Conservation (phyloP, 2,113 vertebrate genomes). For the Neodon shergylaensis region DNA sequence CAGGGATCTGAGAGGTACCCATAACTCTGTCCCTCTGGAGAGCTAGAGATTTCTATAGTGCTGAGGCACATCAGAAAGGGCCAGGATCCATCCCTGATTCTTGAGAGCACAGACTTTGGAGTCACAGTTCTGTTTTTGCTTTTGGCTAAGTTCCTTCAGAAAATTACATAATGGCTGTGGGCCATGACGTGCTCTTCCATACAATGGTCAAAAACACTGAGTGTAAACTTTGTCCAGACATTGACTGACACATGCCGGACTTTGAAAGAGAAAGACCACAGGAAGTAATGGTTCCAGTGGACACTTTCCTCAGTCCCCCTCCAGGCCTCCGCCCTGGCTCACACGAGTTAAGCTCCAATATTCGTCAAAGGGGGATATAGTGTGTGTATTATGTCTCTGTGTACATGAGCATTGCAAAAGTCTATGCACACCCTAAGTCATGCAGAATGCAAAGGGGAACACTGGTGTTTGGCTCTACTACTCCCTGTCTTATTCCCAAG, state of each 20-base stretch:
- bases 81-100: not conserved
- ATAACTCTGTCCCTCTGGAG: not conserved
- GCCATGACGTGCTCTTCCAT: not conserved
- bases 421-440: not conserved
- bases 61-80: not conserved
- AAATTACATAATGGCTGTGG: not conserved
- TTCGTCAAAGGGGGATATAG: not conserved
- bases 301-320: no score
- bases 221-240: no score
- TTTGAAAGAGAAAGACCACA: not conserved
- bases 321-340: not conserved
- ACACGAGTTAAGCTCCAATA: not conserved
- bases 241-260: accelerated
- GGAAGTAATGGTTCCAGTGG: accelerated
- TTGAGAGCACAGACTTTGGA: not conserved
- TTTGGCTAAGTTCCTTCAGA: not conserved
- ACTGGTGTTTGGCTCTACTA: no score
- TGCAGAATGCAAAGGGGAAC: not conserved
- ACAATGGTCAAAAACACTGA: not conserved
- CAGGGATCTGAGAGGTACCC: no score
- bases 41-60: not conserved
- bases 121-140: not conserved
- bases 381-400: no score
- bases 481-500: not conserved
- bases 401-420: not conserved